Evolutionary conservation across 2,113 vertebrate species (phyloP).

Genomic region (Pleuronectes platessa): DNA sequence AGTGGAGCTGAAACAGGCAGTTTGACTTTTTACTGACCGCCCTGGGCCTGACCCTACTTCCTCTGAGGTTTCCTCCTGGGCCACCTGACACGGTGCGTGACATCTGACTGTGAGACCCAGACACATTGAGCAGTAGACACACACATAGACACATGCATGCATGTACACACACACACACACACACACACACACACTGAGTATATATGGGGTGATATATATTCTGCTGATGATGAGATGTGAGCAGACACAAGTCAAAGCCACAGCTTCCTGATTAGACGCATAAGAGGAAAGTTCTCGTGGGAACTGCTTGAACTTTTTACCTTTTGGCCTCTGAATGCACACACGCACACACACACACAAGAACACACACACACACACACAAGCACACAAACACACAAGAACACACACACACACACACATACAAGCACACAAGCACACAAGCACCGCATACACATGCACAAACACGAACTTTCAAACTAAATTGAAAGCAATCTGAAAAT

Average conservation of each 20-base stretch:
- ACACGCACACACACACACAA: not conserved
- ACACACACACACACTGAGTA: conserved; percentile 34
- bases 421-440: not conserved
- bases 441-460: not conserved
- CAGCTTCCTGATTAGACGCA: conserved; percentile 86
- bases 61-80: conserved; percentile 64
- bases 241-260: conserved; percentile 75
- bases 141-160: no score
- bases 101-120: conserved; percentile 31
- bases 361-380: not conserved
- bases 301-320: conserved; percentile 84
- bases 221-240: conserved; percentile 64
- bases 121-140: not conserved
- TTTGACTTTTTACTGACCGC: conserved; percentile 73
- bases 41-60: conserved; percentile 51
- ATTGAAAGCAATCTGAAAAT: conserved; percentile 4
- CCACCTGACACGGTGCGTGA: conserved; percentile 67
- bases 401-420: not conserved
- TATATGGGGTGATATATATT: conserved; percentile 26
- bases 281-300: conserved; percentile 85
- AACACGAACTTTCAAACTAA: not conserved
- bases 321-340: conserved; percentile 50
- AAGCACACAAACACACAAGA: conserved; percentile 6
- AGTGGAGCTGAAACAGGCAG: conserved; percentile 36
- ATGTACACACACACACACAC: conserved; percentile 5